Evolutionary conservation across 2,113 vertebrate genomes (phyloP).

Genomic region (Trachemys scripta): DNA sequence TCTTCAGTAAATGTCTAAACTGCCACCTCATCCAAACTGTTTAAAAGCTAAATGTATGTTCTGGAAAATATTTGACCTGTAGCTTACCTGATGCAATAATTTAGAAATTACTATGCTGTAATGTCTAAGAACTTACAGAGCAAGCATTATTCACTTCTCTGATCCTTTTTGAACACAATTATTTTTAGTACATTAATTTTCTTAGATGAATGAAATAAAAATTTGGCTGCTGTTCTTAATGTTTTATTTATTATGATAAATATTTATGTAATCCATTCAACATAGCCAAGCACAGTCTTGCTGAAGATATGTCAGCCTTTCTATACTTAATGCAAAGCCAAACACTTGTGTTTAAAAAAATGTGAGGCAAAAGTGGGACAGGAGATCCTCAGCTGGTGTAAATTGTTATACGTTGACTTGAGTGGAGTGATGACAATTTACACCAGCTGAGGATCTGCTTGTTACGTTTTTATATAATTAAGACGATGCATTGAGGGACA

Average conservation of each 20-base stretch:
- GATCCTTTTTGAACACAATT: not conserved
- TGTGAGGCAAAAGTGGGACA: not conserved
- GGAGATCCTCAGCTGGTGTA: not conserved
- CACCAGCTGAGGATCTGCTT: not conserved
- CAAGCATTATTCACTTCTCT: not conserved
- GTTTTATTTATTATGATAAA: constrained; percentile 10
- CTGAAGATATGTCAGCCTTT: not conserved
- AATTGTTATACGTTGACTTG: not conserved
- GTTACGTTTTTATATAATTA: not conserved
- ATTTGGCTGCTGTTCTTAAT: not conserved
- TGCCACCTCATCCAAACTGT: not conserved
- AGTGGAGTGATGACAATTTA: not conserved
- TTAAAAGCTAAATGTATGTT: not conserved
- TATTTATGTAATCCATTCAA: not conserved
- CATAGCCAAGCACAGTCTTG: not conserved
- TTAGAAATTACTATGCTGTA: not conserved
- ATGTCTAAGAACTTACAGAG: not conserved
- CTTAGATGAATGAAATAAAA: not conserved
- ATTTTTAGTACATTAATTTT: constrained; percentile 24
- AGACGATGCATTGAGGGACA: not conserved
- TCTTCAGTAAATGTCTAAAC: not conserved
- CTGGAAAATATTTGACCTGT: not conserved
- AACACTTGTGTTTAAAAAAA: not conserved
- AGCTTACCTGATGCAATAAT: not conserved
- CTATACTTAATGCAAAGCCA: not conserved